These are phyloP conservation scores for Antigone vipio DNA, from an alignment of 2,113 vertebrate genomes.

Conservation along the genomic window DNA sequence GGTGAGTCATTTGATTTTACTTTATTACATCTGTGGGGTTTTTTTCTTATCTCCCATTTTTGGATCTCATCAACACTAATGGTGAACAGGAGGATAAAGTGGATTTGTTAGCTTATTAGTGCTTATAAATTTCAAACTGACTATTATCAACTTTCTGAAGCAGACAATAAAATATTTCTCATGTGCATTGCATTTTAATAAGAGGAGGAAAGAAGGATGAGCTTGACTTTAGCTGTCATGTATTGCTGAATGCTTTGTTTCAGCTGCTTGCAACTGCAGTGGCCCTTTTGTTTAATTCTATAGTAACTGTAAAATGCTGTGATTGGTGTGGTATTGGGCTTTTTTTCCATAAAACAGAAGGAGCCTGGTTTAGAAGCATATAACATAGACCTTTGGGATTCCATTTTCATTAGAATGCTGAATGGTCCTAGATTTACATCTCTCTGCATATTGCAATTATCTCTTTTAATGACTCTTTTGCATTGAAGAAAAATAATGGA, in stretches of 20 bases:
- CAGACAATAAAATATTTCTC: background rate
- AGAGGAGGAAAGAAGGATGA: background rate
- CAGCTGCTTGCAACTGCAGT: background rate
- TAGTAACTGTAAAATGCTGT: background rate
- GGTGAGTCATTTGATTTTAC: background rate
- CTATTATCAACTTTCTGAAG: background rate
- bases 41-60: background rate
- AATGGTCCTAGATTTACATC: background rate
- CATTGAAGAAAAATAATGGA: background rate
- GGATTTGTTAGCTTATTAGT: background rate
- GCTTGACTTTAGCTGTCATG: background rate
- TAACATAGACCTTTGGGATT: background rate
- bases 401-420: background rate
- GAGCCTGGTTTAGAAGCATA: background rate
- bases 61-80: background rate
- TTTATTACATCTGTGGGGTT: background rate
- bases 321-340: background rate
- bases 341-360: background rate
- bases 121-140: background rate
- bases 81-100: background rate
- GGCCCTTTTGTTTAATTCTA: background rate
- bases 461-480: background rate
- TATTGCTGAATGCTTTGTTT: background rate
- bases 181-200: background rate
- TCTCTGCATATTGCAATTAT: background rate